Conservation (phyloP, 2,888 invertebrate species). For the Eupithecia abbreviata region DNA sequence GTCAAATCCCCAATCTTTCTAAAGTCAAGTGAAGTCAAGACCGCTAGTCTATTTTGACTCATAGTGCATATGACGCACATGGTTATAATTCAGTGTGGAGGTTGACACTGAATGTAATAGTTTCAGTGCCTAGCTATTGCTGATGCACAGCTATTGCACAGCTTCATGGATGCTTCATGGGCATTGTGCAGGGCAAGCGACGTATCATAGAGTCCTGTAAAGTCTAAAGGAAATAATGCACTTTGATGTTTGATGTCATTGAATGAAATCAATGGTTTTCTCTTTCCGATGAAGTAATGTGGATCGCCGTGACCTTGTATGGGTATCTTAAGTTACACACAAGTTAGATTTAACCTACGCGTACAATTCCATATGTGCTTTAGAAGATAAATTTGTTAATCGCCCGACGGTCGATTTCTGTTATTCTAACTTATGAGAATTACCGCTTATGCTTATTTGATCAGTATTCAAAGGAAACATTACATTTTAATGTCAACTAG, state of each 20-base stretch:
- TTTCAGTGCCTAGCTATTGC: too few species aligned
- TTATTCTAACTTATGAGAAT: conserved; percentile 35
- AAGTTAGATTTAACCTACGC: conserved; percentile 28
- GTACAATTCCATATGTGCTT: conserved; percentile 40
- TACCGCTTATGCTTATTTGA: conserved; percentile 28
- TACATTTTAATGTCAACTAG: conserved; percentile 7
- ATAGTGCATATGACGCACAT: neutral
- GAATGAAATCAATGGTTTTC: neutral
- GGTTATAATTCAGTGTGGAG: too few species aligned
- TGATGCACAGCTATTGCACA: too few species aligned
- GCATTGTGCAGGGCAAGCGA: too few species aligned
- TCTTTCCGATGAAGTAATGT: neutral
- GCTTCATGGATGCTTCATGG: too few species aligned
- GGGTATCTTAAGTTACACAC: neutral
- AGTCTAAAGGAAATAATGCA: too few species aligned
- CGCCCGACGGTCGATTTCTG: conserved; percentile 33
- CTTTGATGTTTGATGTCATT: too few species aligned
- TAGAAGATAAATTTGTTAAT: conserved; percentile 44
- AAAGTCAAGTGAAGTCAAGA: too few species aligned
- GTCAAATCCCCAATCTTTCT: too few species aligned
- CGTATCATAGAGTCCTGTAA: too few species aligned
- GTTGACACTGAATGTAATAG: too few species aligned
- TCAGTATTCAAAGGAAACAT: conserved; percentile 19
- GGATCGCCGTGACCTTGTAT: neutral
- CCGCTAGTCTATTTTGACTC: too few species aligned